phyloP scores from a whole-genome alignment of 37 sponge, comb jelly and placozoan species.

The Beroe ovata region DNA sequence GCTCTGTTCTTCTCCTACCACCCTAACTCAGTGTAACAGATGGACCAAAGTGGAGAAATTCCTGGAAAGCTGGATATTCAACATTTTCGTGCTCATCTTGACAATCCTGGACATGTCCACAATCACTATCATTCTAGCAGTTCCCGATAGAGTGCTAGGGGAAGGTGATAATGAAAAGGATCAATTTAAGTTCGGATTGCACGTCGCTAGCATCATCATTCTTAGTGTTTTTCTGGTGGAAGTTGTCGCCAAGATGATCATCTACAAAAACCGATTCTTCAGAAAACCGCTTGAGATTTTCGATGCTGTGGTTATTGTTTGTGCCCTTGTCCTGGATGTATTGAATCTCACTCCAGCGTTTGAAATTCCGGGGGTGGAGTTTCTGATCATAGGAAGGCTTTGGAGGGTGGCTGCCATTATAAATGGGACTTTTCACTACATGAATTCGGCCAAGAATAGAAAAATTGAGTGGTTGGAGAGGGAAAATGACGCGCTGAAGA shows the following conservation, averaged over 20 bases:
- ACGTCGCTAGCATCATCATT: neutral
- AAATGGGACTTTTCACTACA: neutral
- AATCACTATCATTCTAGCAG: neutral
- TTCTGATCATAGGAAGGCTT: slow-evolving; percentile 21
- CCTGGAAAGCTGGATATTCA: neutral
- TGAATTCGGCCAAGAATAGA: neutral
- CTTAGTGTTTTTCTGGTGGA: neutral
- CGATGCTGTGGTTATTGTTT: neutral
- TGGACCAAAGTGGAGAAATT: neutral
- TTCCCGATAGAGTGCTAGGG: neutral
- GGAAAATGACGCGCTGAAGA: slow-evolving; percentile 1
- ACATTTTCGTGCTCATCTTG: neutral
- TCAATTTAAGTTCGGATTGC: neutral
- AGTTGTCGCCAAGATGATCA: neutral
- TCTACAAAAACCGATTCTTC: neutral
- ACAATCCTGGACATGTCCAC: neutral
- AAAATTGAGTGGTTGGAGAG: neutral
- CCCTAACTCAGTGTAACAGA: no score
- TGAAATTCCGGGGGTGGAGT: slow-evolving; percentile 1
- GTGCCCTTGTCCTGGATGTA: neutral
- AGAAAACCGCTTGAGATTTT: neutral
- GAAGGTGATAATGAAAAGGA: neutral
- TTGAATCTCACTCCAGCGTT: neutral
- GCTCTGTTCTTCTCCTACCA: no score
- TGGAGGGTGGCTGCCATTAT: neutral